Evolutionary conservation across 2,797 vertebrate genomes (phyloP).

Genomic region (Xiphophorus birchmanni): DNA sequence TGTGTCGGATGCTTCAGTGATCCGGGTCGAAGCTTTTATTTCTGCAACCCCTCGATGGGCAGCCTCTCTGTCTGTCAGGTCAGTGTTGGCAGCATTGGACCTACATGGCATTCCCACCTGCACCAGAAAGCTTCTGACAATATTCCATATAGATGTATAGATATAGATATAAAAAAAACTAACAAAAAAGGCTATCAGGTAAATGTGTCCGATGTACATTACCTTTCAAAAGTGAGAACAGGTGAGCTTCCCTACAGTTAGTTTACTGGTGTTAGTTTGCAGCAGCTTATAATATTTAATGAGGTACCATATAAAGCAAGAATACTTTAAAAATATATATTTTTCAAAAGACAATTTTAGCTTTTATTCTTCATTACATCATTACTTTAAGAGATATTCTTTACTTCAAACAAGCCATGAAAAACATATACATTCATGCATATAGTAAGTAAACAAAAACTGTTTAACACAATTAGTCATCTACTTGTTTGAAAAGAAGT

Average conservation of each 20-base stretch:
- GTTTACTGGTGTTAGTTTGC: background rate
- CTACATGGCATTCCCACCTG: constrained; percentile 45
- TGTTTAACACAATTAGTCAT: too few species aligned
- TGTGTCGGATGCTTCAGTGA: constrained; percentile 79
- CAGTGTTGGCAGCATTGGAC: constrained; percentile 50
- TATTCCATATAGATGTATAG: background rate
- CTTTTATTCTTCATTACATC: too few species aligned
- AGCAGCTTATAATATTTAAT: background rate
- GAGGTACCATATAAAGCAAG: too few species aligned
- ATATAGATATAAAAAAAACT: background rate
- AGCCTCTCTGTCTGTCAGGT: constrained; percentile 62
- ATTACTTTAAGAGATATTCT: too few species aligned
- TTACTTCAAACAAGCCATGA: too few species aligned
- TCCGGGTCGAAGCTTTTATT: constrained; percentile 73
- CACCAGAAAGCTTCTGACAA: constrained; percentile 22
- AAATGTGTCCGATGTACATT: constrained; percentile 5
- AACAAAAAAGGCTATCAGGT: background rate
- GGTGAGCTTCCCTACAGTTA: background rate
- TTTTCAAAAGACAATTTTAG: too few species aligned
- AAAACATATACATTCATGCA: too few species aligned
- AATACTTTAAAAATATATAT: too few species aligned
- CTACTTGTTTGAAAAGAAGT: too few species aligned
- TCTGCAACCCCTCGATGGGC: constrained; percentile 59
- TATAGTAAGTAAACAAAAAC: too few species aligned
- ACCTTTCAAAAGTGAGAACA: background rate